A percentile compares a stretch with the other conserved stretches of the same genome.
Conservation (phyloP, 2,888 invertebrate species). For the Tinea trinotella region DNA sequence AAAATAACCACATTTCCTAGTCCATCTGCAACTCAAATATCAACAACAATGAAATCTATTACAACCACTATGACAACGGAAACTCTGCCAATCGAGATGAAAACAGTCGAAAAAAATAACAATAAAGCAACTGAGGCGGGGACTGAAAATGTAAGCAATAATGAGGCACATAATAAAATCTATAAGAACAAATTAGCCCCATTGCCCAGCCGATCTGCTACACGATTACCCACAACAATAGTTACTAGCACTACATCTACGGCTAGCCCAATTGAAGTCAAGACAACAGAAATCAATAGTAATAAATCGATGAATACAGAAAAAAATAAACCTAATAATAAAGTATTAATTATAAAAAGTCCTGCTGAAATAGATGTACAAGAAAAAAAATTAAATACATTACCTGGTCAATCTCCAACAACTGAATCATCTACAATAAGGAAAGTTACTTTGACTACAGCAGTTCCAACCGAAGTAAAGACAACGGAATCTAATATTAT, state of each 20-base stretch:
- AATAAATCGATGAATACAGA: no score
- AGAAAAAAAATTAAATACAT: background rate
- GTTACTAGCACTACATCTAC: no score
- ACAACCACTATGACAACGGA: conserved; percentile 17
- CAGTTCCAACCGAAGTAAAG: background rate
- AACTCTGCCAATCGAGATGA: conserved; percentile 21
- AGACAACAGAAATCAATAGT: no score
- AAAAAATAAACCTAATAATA: no score
- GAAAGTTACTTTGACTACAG: background rate
- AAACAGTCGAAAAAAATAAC: no score
- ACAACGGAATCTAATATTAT: background rate
- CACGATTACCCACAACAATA: conserved; percentile 11
- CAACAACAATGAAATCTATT: background rate
- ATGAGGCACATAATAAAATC: no score
- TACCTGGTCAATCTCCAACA: background rate
- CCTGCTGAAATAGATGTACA: background rate
- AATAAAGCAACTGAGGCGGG: no score
- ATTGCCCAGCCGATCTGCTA: background rate
- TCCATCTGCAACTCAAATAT: background rate
- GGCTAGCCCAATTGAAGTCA: no score
- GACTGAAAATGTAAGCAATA: no score
- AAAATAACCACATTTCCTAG: background rate
- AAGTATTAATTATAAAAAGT: no score
- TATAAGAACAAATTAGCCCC: background rate
- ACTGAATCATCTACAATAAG: background rate